A percentile compares a stretch with the other conserved stretches of the same genome.
These are phyloP conservation scores for Bufotes viridis DNA, from an alignment of 2,797 vertebrate genomes.

Conservation along the genomic window DNA sequence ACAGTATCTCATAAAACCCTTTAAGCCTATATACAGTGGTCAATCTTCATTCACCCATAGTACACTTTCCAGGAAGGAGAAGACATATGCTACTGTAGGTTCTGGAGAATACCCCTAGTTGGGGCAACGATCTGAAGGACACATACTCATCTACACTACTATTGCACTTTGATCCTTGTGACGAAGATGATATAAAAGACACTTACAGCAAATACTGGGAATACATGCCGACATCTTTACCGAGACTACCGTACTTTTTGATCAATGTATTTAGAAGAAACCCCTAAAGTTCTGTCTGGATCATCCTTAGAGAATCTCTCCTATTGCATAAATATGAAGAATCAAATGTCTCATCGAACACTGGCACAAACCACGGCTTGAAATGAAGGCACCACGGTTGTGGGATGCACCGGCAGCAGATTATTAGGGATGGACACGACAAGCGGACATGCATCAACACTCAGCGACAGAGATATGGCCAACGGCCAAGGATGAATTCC, in stretches of 20 bases:
- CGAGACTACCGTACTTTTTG: not conserved
- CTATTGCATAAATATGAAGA: not conserved
- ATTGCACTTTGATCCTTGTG: not conserved
- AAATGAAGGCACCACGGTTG: constrained; percentile 26
- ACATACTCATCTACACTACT: not conserved
- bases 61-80: not conserved
- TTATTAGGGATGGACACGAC: constrained; percentile 36
- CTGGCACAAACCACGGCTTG: constrained; percentile 26
- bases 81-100: not conserved
- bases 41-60: not conserved
- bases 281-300: not conserved
- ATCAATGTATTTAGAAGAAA: not conserved
- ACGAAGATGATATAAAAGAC: not conserved
- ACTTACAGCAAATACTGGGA: not conserved
- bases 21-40: not conserved
- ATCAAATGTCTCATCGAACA: constrained; percentile 18
- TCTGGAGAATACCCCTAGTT: not conserved
- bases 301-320: constrained; percentile 48
- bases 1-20: not conserved
- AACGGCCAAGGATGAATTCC: constrained; percentile 1
- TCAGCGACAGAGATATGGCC: not conserved
- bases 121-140: not conserved
- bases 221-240: not conserved
- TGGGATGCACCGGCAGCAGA: not conserved
- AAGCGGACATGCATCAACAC: constrained; percentile 25